phyloP scores from a whole-genome alignment of 2,113 vertebrate species.

The Tonatia bakeri region DNA sequence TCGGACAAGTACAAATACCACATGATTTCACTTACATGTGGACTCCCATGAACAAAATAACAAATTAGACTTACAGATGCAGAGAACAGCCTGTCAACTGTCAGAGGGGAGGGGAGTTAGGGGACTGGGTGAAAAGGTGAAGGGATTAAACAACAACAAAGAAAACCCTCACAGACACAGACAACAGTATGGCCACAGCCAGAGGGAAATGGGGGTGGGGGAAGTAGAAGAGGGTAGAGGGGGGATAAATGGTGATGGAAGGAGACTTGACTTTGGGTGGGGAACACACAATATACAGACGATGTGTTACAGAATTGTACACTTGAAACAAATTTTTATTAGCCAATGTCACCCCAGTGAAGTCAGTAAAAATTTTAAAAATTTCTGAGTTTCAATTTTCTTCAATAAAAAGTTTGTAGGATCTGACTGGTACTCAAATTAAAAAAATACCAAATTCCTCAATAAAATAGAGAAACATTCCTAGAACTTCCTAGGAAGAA shows the following conservation, averaged over 20 bases:
- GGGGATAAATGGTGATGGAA: background rate
- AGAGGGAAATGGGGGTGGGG: background rate
- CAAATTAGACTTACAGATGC: background rate
- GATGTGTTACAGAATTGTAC: background rate
- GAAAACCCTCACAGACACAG: background rate
- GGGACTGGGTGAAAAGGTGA: background rate
- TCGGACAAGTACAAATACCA: background rate
- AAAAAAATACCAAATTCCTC: background rate
- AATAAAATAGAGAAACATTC: constrained; percentile 5
- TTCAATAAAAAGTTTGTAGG: constrained; percentile 1
- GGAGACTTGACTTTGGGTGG: background rate
- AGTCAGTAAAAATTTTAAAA: background rate
- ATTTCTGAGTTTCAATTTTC: constrained; percentile 6
- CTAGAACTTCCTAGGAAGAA: background rate
- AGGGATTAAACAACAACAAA: background rate
- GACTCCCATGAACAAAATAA: background rate
- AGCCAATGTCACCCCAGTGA: background rate
- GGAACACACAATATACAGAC: background rate
- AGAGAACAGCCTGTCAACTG: background rate
- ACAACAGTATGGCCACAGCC: background rate
- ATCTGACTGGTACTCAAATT: constrained; percentile 27
- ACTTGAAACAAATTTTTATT: background rate
- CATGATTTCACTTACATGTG: background rate
- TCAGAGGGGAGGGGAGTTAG: background rate
- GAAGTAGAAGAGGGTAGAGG: too few relatives aligned